phyloP scores from a whole-genome alignment of 2,113 vertebrate species.

The Struthio camelus region DNA sequence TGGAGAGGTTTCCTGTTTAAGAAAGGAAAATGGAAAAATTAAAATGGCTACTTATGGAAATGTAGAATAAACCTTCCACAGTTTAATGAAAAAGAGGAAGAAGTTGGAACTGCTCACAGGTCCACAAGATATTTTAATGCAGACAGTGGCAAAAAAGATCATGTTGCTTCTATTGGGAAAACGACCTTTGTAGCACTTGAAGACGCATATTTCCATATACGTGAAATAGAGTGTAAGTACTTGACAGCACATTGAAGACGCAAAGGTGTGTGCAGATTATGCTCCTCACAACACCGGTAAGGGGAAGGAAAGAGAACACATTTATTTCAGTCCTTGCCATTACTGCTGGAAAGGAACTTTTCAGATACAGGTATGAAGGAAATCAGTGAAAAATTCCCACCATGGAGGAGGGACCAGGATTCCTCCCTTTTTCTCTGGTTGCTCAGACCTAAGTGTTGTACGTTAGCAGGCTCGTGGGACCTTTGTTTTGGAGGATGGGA shows the following conservation, averaged over 20 bases:
- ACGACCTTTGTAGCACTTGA: neutral
- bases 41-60: slow-evolving; percentile 58
- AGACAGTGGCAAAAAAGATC: neutral
- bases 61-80: slow-evolving; percentile 43
- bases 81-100: slow-evolving; percentile 10
- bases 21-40: slow-evolving; percentile 64
- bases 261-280: neutral
- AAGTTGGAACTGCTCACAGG: neutral
- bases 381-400: neutral
- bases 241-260: neutral
- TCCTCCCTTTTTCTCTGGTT: neutral
- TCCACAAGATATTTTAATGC: neutral
- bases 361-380: neutral
- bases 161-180: neutral
- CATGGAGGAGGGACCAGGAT: neutral
- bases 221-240: neutral
- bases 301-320: neutral
- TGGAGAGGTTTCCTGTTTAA: slow-evolving; percentile 68
- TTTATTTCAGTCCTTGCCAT: neutral
- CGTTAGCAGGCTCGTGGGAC: neutral
- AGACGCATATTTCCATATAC: neutral
- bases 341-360: neutral
- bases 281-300: neutral
- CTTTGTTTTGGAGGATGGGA: neutral
- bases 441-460: neutral